Conservation (phyloP, 92 coral and sea anemone genomes). For the Zoanthus sociatus region DNA sequence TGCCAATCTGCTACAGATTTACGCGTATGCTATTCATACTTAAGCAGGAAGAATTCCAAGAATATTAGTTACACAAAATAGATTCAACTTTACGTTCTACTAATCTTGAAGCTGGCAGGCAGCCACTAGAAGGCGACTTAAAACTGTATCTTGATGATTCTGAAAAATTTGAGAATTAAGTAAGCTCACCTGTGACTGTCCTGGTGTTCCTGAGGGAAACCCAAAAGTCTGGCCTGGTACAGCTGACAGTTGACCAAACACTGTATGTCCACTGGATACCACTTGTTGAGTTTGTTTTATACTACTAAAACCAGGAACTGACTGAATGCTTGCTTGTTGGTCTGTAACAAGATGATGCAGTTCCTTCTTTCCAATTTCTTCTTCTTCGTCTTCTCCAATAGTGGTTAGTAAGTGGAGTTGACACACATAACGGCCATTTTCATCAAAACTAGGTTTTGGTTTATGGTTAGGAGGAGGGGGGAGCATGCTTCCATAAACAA, state of each 20-base stretch:
- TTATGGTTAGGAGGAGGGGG: conserved; percentile 77
- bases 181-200: not conserved
- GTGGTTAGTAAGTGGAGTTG: conserved; percentile 29
- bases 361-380: conserved; percentile 27
- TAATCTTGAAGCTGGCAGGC: too few relatives aligned
- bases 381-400: conserved; percentile 24
- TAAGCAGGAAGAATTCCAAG: too few relatives aligned
- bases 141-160: too few relatives aligned
- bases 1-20: too few relatives aligned
- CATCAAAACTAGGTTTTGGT: conserved; percentile 87
- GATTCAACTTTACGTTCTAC: too few relatives aligned
- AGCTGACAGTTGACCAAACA: conserved; percentile 8
- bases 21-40: too few relatives aligned
- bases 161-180: too few relatives aligned
- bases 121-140: too few relatives aligned
- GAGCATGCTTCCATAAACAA: conserved; percentile 85
- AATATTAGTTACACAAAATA: too few relatives aligned
- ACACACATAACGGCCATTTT: conserved; percentile 78
- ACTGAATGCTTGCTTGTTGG: not conserved
- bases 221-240: not conserved
- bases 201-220: not conserved
- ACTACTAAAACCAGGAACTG: not conserved
- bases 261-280: not conserved
- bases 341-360: not conserved
- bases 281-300: not conserved